These are phyloP conservation scores for Ia io DNA, from an alignment of 2,113 vertebrate species.

Conservation along the genomic window DNA sequence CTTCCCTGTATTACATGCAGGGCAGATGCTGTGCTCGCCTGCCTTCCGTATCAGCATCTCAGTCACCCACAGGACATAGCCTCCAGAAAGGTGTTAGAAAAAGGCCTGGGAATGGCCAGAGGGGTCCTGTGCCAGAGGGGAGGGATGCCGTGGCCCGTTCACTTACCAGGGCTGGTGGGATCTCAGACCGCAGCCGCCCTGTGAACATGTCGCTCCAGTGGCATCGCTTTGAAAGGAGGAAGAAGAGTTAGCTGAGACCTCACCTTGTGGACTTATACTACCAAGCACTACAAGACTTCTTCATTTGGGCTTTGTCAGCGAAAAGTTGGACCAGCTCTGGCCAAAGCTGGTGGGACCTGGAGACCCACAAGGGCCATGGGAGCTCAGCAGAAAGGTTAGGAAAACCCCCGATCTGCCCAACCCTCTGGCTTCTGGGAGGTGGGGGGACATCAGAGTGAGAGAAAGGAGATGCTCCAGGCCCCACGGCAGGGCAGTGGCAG, in stretches of 20 bases:
- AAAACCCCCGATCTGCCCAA: neutral
- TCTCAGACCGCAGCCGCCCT: constrained; percentile 94
- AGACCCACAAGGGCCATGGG: too few species aligned
- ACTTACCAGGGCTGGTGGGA: constrained; percentile 95
- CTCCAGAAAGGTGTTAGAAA: neutral
- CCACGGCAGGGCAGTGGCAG: neutral
- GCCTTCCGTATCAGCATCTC: neutral
- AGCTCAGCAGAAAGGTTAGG: neutral
- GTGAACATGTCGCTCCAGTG: constrained; percentile 99
- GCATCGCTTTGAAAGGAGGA: constrained; percentile 85
- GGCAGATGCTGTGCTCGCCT: neutral
- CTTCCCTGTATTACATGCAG: neutral
- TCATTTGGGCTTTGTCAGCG: neutral
- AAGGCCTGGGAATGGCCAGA: neutral
- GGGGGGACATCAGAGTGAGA: too few species aligned
- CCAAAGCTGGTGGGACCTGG: neutral
- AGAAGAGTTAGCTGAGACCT: neutral
- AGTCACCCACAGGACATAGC: neutral
- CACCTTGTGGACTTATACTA: rapidly evolving
- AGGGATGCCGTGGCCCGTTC: neutral
- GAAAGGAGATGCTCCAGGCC: neutral
- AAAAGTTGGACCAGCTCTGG: neutral
- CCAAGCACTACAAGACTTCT: rapidly evolving
- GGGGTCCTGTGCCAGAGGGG: neutral
- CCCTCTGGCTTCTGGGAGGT: neutral